phyloP scores from a whole-genome alignment of 2,888 invertebrate species.

The Perithous albicinctus region DNA sequence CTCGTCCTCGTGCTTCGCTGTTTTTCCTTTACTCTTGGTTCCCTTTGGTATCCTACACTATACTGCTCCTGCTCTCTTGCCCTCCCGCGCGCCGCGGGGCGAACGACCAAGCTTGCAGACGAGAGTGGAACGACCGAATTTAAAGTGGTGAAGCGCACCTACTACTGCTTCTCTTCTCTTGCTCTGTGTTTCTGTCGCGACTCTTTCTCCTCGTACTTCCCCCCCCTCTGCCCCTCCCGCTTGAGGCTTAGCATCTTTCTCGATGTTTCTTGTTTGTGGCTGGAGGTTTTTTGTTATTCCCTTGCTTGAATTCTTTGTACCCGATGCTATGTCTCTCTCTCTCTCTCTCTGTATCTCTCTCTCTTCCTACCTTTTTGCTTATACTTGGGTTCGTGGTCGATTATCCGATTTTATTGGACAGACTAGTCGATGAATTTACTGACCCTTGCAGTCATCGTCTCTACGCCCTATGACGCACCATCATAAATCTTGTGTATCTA shows the following conservation, averaged over 20 bases:
- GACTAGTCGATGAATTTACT: neutral
- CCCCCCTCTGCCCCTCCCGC: too few species aligned
- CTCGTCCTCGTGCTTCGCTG: neutral
- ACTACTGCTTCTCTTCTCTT: constrained; percentile 14
- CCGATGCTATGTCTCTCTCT: too few species aligned
- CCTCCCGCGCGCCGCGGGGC: constrained; percentile 53
- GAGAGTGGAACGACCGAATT: constrained; percentile 69
- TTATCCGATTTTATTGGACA: constrained; percentile 20
- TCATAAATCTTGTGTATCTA: constrained; percentile 1
- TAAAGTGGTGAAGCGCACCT: constrained; percentile 60
- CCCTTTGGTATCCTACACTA: neutral
- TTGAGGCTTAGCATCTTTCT: neutral
- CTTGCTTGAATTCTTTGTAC: constrained; percentile 17
- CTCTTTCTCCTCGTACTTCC: constrained; percentile 31
- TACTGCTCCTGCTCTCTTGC: constrained; percentile 21
- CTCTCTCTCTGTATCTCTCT: too few species aligned
- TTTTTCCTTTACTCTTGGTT: constrained; percentile 28
- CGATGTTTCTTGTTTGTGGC: constrained; percentile 11
- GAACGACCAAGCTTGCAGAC: constrained; percentile 66
- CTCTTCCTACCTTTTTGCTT: neutral
- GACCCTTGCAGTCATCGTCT: constrained; percentile 7
- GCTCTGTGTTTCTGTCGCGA: neutral
- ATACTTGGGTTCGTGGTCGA: constrained; percentile 22
- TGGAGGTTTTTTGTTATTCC: constrained; percentile 1
- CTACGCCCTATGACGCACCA: neutral